These are phyloP conservation scores for Aphis gossypii DNA, from an alignment of 1,140 invertebrate genomes.

Conservation along the genomic window DNA sequence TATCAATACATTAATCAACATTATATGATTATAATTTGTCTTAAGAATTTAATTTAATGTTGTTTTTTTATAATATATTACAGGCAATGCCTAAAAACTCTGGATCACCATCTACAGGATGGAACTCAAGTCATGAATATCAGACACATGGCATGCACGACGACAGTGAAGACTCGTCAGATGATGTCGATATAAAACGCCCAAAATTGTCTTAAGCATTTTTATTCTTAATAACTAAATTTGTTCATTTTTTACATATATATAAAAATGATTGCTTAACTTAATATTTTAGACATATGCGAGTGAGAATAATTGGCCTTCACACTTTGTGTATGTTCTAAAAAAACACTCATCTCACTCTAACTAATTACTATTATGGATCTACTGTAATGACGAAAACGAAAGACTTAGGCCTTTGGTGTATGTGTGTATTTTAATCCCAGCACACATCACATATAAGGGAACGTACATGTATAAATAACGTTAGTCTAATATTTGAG, in stretches of 20 bases:
- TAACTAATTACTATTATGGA: constrained; percentile 54
- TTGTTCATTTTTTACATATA: constrained; percentile 46
- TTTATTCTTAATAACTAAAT: constrained; percentile 54
- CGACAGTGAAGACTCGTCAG: constrained; percentile 49
- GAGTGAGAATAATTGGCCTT: neutral
- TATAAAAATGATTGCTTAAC: constrained; percentile 44
- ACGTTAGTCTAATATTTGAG: constrained; percentile 44
- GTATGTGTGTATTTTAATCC: neutral
- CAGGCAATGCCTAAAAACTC: constrained; percentile 53
- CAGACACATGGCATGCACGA: constrained; percentile 51
- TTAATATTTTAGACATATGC: constrained; percentile 41
- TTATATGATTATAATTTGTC: neutral
- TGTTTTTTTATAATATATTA: neutral
- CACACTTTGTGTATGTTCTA: constrained; percentile 14
- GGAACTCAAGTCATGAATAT: constrained; percentile 55
- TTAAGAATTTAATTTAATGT: neutral
- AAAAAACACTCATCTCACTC: constrained; percentile 11
- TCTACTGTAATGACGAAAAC: constrained; percentile 54
- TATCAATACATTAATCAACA: neutral
- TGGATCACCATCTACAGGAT: constrained; percentile 51
- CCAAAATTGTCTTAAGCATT: constrained; percentile 56
- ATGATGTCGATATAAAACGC: constrained; percentile 51
- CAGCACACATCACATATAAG: constrained; percentile 41
- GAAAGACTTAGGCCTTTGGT: constrained; percentile 39
- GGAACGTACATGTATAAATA: constrained; percentile 40